A percentile compares a stretch with the other conserved stretches of the same genome.
Conservation (phyloP, 2,888 invertebrate species). For the Lycophotia porphyrea region DNA sequence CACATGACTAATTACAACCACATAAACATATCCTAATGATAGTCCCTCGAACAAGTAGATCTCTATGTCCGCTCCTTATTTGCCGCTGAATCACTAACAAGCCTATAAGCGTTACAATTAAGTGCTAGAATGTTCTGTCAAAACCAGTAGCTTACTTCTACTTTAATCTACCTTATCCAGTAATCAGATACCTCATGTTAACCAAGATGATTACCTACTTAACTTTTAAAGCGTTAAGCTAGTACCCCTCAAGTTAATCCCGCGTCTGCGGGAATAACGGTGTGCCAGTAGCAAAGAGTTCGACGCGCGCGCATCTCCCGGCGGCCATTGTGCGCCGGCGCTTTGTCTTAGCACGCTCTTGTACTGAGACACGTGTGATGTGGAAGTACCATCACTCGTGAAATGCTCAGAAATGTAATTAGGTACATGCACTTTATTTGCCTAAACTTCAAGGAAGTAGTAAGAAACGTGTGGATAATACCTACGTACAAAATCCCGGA, state of each 20-base stretch:
- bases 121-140: not conserved
- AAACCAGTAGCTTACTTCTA: too few species aligned
- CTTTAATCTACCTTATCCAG: not conserved
- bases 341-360: conserved; percentile 62
- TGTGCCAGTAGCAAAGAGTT: conserved; percentile 22
- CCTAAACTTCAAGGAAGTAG: not conserved
- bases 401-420: not conserved
- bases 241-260: conserved; percentile 10
- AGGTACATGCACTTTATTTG: not conserved
- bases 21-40: too few species aligned
- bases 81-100: not conserved
- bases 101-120: not conserved
- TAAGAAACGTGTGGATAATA: not conserved
- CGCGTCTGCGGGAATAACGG: conserved; percentile 11
- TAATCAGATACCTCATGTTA: not conserved
- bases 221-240: conserved; percentile 3
- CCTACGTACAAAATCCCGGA: not conserved
- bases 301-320: conserved; percentile 32
- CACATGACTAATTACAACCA: too few species aligned
- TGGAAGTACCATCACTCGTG: not conserved
- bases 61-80: too few species aligned
- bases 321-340: conserved; percentile 57
- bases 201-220: conserved; percentile 19
- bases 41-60: too few species aligned
- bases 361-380: conserved; percentile 19